phyloP scores from a whole-genome alignment of 2,797 vertebrate genomes.

The Rhinella marina region DNA sequence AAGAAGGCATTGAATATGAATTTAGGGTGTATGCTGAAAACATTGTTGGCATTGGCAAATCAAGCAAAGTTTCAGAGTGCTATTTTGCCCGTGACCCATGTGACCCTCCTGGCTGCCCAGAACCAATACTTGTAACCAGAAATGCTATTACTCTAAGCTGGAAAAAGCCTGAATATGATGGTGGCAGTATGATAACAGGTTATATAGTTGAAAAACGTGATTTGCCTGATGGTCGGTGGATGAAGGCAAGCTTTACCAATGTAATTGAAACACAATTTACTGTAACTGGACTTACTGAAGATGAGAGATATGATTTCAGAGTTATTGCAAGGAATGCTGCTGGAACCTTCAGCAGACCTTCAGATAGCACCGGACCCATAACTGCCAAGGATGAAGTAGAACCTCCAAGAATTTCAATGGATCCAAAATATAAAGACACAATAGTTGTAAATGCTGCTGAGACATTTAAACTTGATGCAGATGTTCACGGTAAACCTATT shows the following conservation, averaged over 20 bases:
- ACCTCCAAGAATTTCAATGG: constrained; percentile 93
- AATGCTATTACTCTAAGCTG: constrained; percentile 91
- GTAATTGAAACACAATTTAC: constrained; percentile 95
- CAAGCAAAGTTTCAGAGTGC: constrained; percentile 95
- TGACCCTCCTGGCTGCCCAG: constrained; percentile 93
- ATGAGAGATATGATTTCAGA: constrained; percentile 96
- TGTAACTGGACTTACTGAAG: constrained; percentile 92
- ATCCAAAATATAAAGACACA: constrained; percentile 92
- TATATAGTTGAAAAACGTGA: constrained; percentile 97
- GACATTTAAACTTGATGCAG: constrained; percentile 92
- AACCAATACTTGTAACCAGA: constrained; percentile 90
- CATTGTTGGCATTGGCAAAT: constrained; percentile 93
- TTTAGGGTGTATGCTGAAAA: constrained; percentile 97
- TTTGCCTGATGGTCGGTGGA: constrained; percentile 96
- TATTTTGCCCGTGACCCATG: constrained; percentile 93
- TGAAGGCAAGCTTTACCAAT: constrained; percentile 96
- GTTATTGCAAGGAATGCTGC: constrained; percentile 97
- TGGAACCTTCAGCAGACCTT: constrained; percentile 92
- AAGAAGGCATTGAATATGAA: constrained; percentile 96
- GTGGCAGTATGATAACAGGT: constrained; percentile 94
- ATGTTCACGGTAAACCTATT: constrained; percentile 90
- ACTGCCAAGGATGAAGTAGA: constrained; percentile 91
- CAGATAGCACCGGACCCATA: constrained; percentile 95
- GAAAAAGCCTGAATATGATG: constrained; percentile 97
- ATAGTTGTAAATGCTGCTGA: constrained; percentile 91